Evolutionary conservation across 2,888 invertebrate species (phyloP).

Genomic region (Heteromyza rotundicornis): DNA sequence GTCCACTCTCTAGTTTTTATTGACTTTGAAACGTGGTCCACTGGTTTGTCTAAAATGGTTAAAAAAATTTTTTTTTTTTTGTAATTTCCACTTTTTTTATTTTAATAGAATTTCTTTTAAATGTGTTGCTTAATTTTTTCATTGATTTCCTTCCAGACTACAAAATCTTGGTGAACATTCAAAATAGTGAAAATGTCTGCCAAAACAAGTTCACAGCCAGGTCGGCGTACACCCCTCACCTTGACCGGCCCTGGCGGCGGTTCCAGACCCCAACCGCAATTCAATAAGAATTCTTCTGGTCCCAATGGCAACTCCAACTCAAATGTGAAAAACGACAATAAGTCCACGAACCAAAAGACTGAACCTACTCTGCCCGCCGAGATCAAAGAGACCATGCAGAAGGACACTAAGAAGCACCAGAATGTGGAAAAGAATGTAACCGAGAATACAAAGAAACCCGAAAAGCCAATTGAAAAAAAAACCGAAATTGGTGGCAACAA

Average conservation of each 20-base stretch:
- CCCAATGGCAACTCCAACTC: not conserved
- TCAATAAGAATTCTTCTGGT: not conserved
- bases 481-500: slow-evolving; percentile 47
- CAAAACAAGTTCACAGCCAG: slow-evolving; percentile 48
- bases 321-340: slow-evolving; percentile 13
- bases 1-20: too few species aligned
- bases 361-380: slow-evolving; percentile 6
- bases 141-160: too few species aligned
- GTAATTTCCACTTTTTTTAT: not conserved
- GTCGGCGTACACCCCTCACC: slow-evolving; percentile 44
- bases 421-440: slow-evolving; percentile 23
- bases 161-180: too few species aligned
- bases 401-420: slow-evolving; percentile 12
- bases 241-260: slow-evolving; percentile 32
- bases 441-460: slow-evolving; percentile 12
- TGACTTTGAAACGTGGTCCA: too few species aligned
- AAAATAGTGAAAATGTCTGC: slow-evolving; percentile 50
- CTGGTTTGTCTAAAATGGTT: not conserved
- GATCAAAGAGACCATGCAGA: not conserved
- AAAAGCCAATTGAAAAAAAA: slow-evolving; percentile 45
- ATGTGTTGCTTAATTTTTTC: slow-evolving; percentile 32
- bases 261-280: slow-evolving; percentile 23
- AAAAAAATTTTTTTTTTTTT: slow-evolving; percentile 10
- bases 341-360: slow-evolving; percentile 15
- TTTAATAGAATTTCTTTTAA: slow-evolving; percentile 25